Base-by-base conservation (phyloP, 2,888 invertebrate species). In the Drosophila subquinaria region DNA sequence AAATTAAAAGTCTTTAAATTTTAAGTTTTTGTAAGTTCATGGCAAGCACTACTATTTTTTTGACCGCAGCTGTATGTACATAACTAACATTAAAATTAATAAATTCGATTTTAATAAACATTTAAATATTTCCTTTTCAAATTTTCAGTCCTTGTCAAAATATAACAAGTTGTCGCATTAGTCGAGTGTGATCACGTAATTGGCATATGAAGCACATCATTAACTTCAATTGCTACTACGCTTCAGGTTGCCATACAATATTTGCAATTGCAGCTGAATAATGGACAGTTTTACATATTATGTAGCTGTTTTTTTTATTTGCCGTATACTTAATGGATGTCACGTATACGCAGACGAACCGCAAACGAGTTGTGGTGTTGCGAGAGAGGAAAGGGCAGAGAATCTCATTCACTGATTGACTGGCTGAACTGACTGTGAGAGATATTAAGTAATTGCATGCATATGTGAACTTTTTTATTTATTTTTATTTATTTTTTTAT, bases 371-470 rank as follows among this genome's bases (percentile, higher is more conserved):
- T 72, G 70, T 68, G 65, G 70, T 60, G 61, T 73, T 69, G 66
- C 70, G 35, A 6, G 36, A 8, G 36, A 5, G 27, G 20, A 2
- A 33, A 11, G n/a, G 20, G 38, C 17, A 20, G 15, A 11, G 17
- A 23, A n/a, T 23, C 20, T 56, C 35, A 23, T 11, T 35, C 43
- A 35, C 56, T 40, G 68, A 60, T 67, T 78, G 68, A 76, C 60
- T 66, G 60, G 71, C 60, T 66, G 60, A 2, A 30, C 60, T 63
- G 60, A 40, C 60, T 61, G 45, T 45, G 53, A 63, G 66, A 33
- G 66, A 51, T 79, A 79, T 82, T 86, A 80, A 76, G 76, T 82
- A 89, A 89, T 86, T 86, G 86, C 76, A 45, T 64, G 69, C 85
- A 76, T 36, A 11, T 50, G 17, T 6, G n/a, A n/a, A 23, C 33